Evolutionary conservation across 2,797 vertebrate genomes (phyloP), one percentile per base, ranked within the genome.

Genomic region (Taenioides sp.): DNA sequence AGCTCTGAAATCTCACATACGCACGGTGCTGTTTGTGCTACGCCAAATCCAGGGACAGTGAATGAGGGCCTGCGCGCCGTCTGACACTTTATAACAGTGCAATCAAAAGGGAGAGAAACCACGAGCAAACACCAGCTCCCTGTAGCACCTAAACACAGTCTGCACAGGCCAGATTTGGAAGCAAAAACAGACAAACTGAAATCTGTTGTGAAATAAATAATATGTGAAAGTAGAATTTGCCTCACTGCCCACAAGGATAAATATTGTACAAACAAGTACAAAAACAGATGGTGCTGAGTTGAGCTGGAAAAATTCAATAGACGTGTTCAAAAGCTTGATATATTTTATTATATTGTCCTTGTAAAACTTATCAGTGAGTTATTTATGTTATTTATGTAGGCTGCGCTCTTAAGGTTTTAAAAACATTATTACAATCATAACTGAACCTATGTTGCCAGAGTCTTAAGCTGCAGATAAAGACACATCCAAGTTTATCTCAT

Each of bases 31-130:
- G 37, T 66, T 67, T 28, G 37, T 52, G 12, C 10, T 37, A 11
- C 5, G 3, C 31, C 60, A 62, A 62, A 49, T 27, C 22, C n/a
- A 65, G 31, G 11, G 31, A 12, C 10, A n/a, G 40, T 47, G 49
- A 65, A 65, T 50, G 23, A 49, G 25, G 11, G 60, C 28, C 16
- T 37, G 28, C 1, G 4, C 28, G 6, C 37, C 20, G 17, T 43
- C 16, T 25, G 37, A 64, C 17, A 17, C 49, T 12, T 28, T 28
- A 31, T 52, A 52, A 49, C 22, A 11, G 63, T 10, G 27, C 28
- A 31, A 66, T 75, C 43, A 70, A 59, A 64, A 25, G 67, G 25
- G 52, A 23, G 55, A 54, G 76, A 66, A 61, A 77, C 49, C 28
- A 54, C 58, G 65, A 4, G 37, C 52, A 28, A 63, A 65, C 74